Conservation (phyloP, 2,888 invertebrate species). For the Yponomeuta evonymella region DNA sequence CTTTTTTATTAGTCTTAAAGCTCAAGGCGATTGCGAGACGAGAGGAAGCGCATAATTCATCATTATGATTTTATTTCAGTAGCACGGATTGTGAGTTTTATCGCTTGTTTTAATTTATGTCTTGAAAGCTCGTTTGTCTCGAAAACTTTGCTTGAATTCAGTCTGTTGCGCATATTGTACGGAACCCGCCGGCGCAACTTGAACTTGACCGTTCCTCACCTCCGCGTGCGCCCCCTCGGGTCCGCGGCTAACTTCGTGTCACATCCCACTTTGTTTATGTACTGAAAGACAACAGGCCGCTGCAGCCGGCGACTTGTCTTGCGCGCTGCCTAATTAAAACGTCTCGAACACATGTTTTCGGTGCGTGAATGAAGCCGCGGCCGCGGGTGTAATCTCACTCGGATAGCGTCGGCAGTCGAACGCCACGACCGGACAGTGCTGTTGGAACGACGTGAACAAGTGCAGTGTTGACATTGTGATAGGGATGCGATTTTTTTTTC, state of each 20-base stretch:
- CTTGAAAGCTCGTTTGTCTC: neutral
- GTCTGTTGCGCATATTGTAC: neutral
- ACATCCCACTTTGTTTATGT: conserved; percentile 69
- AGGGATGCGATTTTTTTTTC: conserved; percentile 26
- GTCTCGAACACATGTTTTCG: neutral
- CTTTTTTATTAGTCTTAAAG: neutral
- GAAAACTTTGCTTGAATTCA: neutral
- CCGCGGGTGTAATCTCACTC: neutral
- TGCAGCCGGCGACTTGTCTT: conserved; percentile 55
- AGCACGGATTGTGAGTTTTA: neutral
- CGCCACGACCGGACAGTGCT: neutral
- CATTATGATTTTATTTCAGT: neutral
- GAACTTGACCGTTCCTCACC: neutral
- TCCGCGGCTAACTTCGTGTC: conserved; percentile 65
- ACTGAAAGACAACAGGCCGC: conserved; percentile 72
- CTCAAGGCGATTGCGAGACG: neutral
- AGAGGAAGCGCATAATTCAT: neutral
- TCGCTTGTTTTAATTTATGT: neutral
- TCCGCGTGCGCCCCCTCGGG: neutral
- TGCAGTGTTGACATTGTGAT: conserved; percentile 44
- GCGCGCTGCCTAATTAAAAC: conserved; percentile 16
- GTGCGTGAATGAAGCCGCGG: neutral
- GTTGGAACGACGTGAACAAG: conserved; percentile 27
- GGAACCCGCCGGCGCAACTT: neutral
- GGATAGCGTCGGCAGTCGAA: neutral